Evolutionary conservation across 2,797 vertebrate genomes (phyloP).

Genomic region (Gallirallus australis): DNA sequence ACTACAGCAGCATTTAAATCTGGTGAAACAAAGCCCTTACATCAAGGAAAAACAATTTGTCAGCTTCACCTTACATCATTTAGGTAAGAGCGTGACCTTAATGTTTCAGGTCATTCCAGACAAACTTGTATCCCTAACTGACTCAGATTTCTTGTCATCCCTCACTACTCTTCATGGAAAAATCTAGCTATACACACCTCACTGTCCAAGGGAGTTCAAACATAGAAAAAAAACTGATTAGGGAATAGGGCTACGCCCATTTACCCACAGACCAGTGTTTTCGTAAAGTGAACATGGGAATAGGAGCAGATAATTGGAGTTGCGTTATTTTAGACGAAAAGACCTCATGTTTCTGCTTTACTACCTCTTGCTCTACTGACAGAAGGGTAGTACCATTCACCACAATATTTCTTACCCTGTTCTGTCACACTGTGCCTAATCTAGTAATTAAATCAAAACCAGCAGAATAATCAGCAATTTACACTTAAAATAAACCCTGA

Average conservation of each 20-base stretch:
- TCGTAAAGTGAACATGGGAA: background rate
- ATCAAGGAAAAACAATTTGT: background rate
- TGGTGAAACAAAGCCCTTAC: background rate
- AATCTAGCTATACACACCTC: background rate
- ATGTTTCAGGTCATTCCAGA: background rate
- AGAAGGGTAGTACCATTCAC: background rate
- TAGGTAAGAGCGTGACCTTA: background rate
- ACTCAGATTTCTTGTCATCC: background rate
- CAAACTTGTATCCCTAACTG: background rate
- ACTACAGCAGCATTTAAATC: background rate
- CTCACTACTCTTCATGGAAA: background rate
- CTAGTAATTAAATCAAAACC: background rate
- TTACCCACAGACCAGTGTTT: background rate
- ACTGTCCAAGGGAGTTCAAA: background rate
- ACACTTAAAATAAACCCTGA: background rate
- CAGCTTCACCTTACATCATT: background rate
- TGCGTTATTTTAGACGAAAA: background rate
- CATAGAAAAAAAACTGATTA: fast-evolving
- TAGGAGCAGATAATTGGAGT: background rate
- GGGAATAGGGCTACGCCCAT: background rate
- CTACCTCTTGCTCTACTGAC: background rate
- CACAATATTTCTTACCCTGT: background rate
- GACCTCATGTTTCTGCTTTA: background rate
- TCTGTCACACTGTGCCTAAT: background rate
- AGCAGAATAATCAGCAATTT: background rate